Evolutionary conservation across 1,140 invertebrate genomes (phyloP), one percentile per base, ranked within the genome.

Genomic region (Episyrphus balteatus): DNA sequence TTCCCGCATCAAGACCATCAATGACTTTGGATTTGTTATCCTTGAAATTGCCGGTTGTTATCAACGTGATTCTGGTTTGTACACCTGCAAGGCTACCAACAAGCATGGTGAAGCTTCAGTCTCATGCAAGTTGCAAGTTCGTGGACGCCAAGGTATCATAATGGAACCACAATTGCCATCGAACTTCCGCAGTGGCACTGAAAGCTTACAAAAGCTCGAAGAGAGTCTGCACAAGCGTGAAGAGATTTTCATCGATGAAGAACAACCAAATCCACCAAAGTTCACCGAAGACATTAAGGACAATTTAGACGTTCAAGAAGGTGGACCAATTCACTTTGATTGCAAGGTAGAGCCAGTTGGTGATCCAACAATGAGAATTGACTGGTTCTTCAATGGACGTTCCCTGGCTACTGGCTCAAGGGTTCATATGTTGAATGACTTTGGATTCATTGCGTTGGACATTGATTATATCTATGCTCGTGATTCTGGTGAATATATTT

Each of bases 1-100:
- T 41, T 90, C 87, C 9, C 78, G 89, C 66, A 82, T 92, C 46
- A 92, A 92, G 63, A 92, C 87, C 0, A 92, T 92, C 48, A 90
- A 90, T 55, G 90, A 95, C 61, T 94, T 94, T 70, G 91, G 91
- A 26, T 93, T 91, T 59, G 90, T 94, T 3, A 93, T 93, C 56
- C 70, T 95, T 39, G 90, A 94, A 76, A 82, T 94, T 34, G 82
- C 84, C 39, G 87, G 86, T 41, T 86, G 91, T 46, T 91, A 91
- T 59, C 82, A 86, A 66, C 75, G 88, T 47, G 91, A 95, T 68
- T 82, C 85, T 12, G 92, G 91, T 19, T 70, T 90, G 13, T 94
- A 94, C 55, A 91, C 86, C 11, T 94, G 90, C 72, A 90, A 90
- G 69, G 90, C 89, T 1, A 88, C 86, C 1, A 94, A 94, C 61